A percentile compares a stretch with the other conserved stretches of the same genome.
Conservation (phyloP, 2,113 vertebrate species). For the Psophia crepitans region DNA sequence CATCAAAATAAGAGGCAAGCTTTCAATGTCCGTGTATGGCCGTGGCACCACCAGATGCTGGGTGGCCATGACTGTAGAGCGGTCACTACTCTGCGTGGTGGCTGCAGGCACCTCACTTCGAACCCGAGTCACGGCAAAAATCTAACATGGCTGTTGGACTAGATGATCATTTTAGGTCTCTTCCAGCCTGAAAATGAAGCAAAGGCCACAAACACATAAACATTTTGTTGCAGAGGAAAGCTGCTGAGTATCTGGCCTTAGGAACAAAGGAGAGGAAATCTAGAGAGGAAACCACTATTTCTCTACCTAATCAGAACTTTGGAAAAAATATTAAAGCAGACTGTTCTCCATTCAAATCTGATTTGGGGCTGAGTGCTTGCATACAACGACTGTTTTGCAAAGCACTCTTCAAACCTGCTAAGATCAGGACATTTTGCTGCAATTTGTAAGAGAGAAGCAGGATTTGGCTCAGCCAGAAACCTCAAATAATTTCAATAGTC, state of each 20-base stretch:
- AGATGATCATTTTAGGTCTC: not conserved
- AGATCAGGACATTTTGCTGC: not conserved
- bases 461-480: not conserved
- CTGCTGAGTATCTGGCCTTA: not conserved
- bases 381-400: not conserved
- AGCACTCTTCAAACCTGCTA: not conserved
- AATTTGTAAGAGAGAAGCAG: not conserved
- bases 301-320: not conserved
- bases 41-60: fast-evolving
- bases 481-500: not conserved
- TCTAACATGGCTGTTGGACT: not conserved
- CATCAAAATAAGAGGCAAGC: not conserved
- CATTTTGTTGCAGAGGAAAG: not conserved
- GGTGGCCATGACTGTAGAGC: fast-evolving
- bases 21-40: fast-evolving
- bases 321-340: not conserved
- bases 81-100: fast-evolving
- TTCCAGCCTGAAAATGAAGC: not conserved
- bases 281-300: not conserved
- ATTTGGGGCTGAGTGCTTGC: not conserved
- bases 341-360: not conserved
- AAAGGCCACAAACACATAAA: not conserved
- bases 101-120: not conserved
- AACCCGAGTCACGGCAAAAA: not conserved
- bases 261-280: not conserved